Conservation (phyloP, 2,113 vertebrate species). For the Atrichornis clamosus region DNA sequence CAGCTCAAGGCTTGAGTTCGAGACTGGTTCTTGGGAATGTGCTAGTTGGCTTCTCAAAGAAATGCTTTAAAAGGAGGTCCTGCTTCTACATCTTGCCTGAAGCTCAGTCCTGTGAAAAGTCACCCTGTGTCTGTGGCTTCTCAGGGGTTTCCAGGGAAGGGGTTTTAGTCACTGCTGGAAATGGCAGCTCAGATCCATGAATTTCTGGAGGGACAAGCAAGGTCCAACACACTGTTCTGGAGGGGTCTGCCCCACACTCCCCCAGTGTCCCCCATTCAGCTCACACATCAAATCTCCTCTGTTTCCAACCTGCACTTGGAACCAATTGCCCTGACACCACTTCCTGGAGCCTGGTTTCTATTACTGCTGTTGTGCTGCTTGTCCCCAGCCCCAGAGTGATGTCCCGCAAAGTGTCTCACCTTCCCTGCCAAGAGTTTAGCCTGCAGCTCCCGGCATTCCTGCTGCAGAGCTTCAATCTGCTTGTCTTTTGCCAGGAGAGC, state of each 20-base stretch:
- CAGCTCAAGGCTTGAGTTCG: not conserved
- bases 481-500: slow-evolving; percentile 92
- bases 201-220: not conserved
- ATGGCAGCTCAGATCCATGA: not conserved
- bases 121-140: not conserved
- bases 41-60: not conserved
- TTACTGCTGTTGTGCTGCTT: not conserved
- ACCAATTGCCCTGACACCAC: not conserved
- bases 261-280: not conserved
- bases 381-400: not conserved
- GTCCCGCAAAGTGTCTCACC: slow-evolving; percentile 68
- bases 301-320: not conserved
- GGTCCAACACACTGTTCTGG: not conserved
- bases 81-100: not conserved
- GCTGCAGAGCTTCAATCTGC: slow-evolving; percentile 88
- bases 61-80: not conserved
- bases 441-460: slow-evolving; percentile 86
- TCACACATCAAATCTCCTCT: not conserved
- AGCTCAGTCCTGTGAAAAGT: not conserved
- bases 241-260: not conserved
- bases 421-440: slow-evolving; percentile 79
- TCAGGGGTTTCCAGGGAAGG: not conserved
- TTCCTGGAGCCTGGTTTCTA: not conserved
- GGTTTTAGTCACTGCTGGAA: not conserved
- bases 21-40: not conserved